A percentile compares a stretch with the other conserved stretches of the same genome.
phyloP scores from a whole-genome alignment of 2,113 vertebrate genomes.

The Phyllostomus discolor region DNA sequence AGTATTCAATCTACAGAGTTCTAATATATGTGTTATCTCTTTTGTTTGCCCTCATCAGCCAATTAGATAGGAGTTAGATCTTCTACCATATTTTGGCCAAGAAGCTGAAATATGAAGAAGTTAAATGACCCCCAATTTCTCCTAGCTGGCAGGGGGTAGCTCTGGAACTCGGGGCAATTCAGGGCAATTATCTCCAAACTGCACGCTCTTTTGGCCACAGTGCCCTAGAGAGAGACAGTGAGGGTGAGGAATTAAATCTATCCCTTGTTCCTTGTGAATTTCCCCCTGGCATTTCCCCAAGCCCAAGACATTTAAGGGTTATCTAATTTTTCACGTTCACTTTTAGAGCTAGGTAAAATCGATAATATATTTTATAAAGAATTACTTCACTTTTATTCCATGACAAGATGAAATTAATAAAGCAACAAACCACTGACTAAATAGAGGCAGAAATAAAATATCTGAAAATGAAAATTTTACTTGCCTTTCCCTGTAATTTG shows the following conservation, averaged over 20 bases:
- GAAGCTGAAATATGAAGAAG: background rate
- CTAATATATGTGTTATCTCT: background rate
- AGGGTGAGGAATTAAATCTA: background rate
- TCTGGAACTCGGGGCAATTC: background rate
- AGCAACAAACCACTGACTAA: constrained; percentile 32
- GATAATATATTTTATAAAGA: constrained; percentile 38
- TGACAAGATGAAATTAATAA: constrained; percentile 44
- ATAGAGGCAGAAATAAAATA: constrained; percentile 47
- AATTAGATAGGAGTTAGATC: background rate
- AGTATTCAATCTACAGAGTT: background rate
- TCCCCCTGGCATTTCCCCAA: constrained; percentile 16
- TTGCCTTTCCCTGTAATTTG: constrained; percentile 7
- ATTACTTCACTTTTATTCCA: constrained; percentile 21
- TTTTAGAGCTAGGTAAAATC: constrained; percentile 44
- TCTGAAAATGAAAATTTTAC: constrained; percentile 46
- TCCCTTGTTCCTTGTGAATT: background rate
- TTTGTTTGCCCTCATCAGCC: background rate
- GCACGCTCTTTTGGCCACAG: background rate
- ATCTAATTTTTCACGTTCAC: constrained; percentile 22
- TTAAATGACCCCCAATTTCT: background rate
- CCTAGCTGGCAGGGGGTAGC: background rate
- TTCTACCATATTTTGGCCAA: background rate
- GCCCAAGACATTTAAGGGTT: background rate
- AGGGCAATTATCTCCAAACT: background rate
- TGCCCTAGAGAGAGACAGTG: background rate